These are phyloP conservation scores for Athalia cordata DNA, from an alignment of 2,888 invertebrate genomes.

Conservation along the genomic window DNA sequence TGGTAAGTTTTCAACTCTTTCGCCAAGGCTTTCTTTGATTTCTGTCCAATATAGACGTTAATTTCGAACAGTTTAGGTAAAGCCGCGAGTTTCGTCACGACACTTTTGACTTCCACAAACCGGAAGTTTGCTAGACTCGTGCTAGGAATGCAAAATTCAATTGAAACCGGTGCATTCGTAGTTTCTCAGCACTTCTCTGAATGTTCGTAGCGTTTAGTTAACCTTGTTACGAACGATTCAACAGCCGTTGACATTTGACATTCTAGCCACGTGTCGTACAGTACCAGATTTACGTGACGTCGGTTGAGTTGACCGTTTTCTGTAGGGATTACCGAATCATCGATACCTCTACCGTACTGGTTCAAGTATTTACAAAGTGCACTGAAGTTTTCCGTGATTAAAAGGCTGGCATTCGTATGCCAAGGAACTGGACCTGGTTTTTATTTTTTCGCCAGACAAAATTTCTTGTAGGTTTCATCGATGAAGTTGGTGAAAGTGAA, in stretches of 20 bases:
- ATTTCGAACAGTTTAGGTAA: slow-evolving; percentile 24
- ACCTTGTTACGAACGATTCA: slow-evolving; percentile 42
- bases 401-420: background rate
- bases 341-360: background rate
- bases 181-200: slow-evolving; percentile 33
- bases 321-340: slow-evolving; percentile 23
- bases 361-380: slow-evolving; percentile 3
- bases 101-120: slow-evolving; percentile 39
- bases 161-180: slow-evolving; percentile 42
- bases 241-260: slow-evolving; percentile 32
- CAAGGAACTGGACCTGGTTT: too few species aligned
- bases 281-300: slow-evolving; percentile 33
- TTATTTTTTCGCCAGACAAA: too few species aligned
- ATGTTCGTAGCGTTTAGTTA: slow-evolving; percentile 38
- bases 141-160: slow-evolving; percentile 36
- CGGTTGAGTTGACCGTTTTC: slow-evolving; percentile 7
- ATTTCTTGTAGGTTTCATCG: too few species aligned
- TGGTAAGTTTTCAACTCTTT: slow-evolving; percentile 4
- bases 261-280: slow-evolving; percentile 27
- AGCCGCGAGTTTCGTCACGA: background rate
- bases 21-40: slow-evolving; percentile 18
- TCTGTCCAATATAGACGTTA: slow-evolving; percentile 13
- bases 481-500: too few species aligned
- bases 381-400: slow-evolving; percentile 22
- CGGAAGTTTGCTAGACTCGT: slow-evolving; percentile 38